Percentiles rank a stretch among this genome's conserved stretches.
Conservation (phyloP, 1,140 invertebrate genomes). For the Drosophila elegans region DNA sequence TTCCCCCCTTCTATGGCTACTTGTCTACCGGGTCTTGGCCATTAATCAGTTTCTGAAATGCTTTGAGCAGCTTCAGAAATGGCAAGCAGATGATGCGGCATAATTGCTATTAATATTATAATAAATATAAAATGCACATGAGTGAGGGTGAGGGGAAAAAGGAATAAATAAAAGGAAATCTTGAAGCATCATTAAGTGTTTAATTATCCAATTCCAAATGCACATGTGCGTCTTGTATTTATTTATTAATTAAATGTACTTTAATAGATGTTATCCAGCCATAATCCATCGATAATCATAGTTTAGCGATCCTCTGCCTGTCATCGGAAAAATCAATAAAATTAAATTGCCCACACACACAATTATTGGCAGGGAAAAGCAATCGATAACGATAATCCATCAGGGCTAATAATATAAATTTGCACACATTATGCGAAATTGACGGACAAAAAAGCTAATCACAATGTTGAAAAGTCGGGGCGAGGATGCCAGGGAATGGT, state of each 20-base stretch:
- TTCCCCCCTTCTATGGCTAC: constrained; percentile 14
- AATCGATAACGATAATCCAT: constrained; percentile 53
- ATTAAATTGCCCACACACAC: constrained; percentile 40
- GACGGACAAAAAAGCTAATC: constrained; percentile 38
- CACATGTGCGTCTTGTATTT: background rate
- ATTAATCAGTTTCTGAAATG: constrained; percentile 48
- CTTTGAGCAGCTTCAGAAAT: constrained; percentile 33
- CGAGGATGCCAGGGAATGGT: constrained; percentile 4
- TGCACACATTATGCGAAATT: constrained; percentile 52
- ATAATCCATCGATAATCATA: constrained; percentile 26
- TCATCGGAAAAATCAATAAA: constrained; percentile 52
- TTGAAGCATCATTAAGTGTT: background rate
- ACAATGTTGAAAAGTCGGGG: constrained; percentile 27
- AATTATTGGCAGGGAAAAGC: constrained; percentile 38
- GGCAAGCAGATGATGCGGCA: constrained; percentile 39
- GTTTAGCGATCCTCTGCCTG: background rate
- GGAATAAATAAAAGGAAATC: background rate
- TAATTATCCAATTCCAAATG: background rate
- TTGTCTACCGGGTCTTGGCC: constrained; percentile 30
- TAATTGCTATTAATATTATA: constrained; percentile 34
- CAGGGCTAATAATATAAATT: constrained; percentile 60
- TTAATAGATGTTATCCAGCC: constrained; percentile 13
- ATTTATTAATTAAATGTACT: constrained; percentile 4
- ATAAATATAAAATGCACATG: constrained; percentile 9
- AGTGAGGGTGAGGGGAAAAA: background rate